Evolutionary conservation across 35 echinoderm and acorn worm genomes (phyloP).

Genomic region (Heliocidaris erythrogramma): DNA sequence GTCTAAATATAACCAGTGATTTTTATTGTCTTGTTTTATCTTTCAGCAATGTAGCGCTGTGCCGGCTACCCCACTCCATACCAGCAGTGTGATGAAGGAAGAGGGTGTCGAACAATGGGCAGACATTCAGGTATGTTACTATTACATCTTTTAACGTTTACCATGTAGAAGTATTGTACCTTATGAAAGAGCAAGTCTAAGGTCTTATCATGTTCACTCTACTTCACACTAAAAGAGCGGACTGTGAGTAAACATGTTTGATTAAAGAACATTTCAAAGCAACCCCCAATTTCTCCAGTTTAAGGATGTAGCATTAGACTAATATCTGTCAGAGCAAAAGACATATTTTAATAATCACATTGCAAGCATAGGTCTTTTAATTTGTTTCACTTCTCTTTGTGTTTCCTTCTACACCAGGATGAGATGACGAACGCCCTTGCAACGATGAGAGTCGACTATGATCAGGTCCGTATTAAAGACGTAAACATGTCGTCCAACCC

Average conservation of each 20-base stretch:
- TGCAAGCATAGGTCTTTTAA: not conserved
- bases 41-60: conserved; percentile 71
- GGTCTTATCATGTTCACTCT: no score
- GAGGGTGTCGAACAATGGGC: conserved; percentile 90
- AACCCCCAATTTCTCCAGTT: no score
- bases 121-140: conserved; percentile 79
- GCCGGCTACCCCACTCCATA: conserved; percentile 90
- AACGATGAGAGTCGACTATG: conserved; percentile 95
- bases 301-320: no score
- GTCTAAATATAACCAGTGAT: no score
- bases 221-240: no score
- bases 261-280: no score
- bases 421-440: conserved; percentile 97
- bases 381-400: not conserved
- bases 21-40: conserved; percentile 42
- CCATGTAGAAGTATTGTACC: no score
- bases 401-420: conserved; percentile 62
- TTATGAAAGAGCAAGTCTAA: no score
- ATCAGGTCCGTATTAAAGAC: conserved; percentile 85
- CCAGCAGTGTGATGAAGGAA: conserved; percentile 81
- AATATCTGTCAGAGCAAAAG: no score
- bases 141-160: no score
- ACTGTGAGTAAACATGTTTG: no score
- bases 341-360: not conserved
- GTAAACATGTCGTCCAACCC: conserved; percentile 75